These are phyloP conservation scores for Paraplagusia blochii DNA, from an alignment of 2,113 vertebrate genomes.

Conservation along the genomic window DNA sequence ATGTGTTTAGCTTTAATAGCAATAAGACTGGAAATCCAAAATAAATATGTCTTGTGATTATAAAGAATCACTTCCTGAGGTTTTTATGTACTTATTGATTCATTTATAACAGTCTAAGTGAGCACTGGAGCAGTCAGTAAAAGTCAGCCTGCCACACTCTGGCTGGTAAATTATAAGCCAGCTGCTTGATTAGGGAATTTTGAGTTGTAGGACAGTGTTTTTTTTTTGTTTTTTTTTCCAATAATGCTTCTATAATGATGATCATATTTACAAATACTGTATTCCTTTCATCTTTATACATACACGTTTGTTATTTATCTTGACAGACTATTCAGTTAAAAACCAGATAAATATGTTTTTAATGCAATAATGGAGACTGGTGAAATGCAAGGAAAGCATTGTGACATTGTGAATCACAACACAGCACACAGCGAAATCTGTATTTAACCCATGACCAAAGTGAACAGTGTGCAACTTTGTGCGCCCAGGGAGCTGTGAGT, in stretches of 20 bases:
- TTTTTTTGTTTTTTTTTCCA: constrained; percentile 32
- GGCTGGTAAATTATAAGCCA: constrained; percentile 15
- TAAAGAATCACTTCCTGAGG: constrained; percentile 27
- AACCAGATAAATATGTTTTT: too few relatives aligned
- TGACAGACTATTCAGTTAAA: too few relatives aligned
- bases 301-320: too few relatives aligned
- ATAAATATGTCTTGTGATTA: constrained; percentile 19
- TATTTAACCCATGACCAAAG: too few relatives aligned
- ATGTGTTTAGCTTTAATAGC: background rate
- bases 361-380: too few relatives aligned
- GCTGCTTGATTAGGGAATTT: constrained; percentile 40
- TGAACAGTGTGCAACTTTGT: too few relatives aligned
- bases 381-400: too few relatives aligned
- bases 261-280: too few relatives aligned
- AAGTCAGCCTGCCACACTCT: constrained; percentile 21
- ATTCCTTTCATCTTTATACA: too few relatives aligned
- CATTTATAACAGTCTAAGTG: constrained; percentile 39
- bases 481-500: too few relatives aligned
- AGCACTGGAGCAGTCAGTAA: constrained; percentile 21
- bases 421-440: too few relatives aligned
- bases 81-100: constrained; percentile 55
- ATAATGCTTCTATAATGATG: constrained; percentile 6
- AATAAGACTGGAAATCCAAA: constrained; percentile 2
- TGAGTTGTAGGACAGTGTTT: constrained; percentile 20
- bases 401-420: too few relatives aligned